These are phyloP conservation scores for Conus betulinus DNA, from an alignment of 1,140 invertebrate genomes.

Conservation along the genomic window DNA sequence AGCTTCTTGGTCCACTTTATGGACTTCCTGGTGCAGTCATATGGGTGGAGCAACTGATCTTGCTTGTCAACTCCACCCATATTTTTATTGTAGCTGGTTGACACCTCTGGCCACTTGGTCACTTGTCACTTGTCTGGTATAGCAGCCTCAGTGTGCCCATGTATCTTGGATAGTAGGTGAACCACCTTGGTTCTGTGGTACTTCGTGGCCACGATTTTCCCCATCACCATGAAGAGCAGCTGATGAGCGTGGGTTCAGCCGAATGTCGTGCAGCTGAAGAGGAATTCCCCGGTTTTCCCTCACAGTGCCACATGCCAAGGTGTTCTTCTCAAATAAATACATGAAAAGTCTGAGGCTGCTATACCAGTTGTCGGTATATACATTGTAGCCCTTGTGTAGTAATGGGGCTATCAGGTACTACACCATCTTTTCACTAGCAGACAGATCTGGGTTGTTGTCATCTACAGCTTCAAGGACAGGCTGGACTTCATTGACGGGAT, in stretches of 20 bases:
- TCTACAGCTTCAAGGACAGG: no score
- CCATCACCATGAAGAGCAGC: constrained; percentile 30
- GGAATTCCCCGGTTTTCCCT: no score
- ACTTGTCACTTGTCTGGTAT: background rate
- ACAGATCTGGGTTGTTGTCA: no score
- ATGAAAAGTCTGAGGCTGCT: no score
- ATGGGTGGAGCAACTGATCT: constrained; percentile 43
- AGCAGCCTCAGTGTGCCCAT: constrained; percentile 35
- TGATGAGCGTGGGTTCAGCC: constrained; percentile 2
- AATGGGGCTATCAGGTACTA: no score
- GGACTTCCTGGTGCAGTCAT: constrained; percentile 36
- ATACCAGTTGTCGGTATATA: no score
- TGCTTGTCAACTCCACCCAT: constrained; percentile 39
- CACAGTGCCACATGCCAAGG: no score
- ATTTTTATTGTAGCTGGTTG: constrained; percentile 37
- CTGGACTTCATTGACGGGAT: no score
- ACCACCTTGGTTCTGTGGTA: constrained; percentile 41
- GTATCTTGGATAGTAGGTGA: constrained; percentile 29
- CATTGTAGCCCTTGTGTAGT: no score
- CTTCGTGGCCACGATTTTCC: constrained; percentile 30
- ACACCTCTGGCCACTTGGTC: background rate
- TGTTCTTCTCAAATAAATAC: no score
- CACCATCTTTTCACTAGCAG: no score
- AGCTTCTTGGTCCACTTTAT: constrained; percentile 46
- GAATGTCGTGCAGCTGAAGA: no score